Evolutionary conservation across 2,113 vertebrate species (phyloP).

Genomic region (Myrmecophaga tridactyla): DNA sequence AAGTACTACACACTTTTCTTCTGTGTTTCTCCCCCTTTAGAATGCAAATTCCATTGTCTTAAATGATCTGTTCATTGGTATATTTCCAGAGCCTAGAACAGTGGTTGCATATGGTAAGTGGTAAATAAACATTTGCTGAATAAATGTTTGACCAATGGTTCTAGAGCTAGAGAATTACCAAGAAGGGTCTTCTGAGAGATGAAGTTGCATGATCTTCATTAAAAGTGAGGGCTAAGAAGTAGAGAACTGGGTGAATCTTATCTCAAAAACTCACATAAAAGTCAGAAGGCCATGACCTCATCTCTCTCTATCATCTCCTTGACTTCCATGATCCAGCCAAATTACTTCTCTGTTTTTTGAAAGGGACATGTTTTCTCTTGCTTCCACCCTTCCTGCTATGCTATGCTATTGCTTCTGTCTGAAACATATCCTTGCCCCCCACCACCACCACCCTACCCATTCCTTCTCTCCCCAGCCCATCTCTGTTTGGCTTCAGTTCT

Average conservation of each 20-base stretch:
- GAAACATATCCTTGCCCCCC: neutral
- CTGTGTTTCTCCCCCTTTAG: neutral
- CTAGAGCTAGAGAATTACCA: neutral
- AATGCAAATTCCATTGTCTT: neutral
- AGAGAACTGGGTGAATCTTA: neutral
- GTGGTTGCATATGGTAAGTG: neutral
- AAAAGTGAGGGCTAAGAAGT: neutral
- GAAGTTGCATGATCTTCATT: neutral
- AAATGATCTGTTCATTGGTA: neutral
- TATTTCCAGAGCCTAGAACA: neutral
- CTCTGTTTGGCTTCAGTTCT: neutral
- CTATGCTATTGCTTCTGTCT: neutral
- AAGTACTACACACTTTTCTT: neutral
- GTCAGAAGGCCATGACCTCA: neutral
- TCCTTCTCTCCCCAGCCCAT: neutral
- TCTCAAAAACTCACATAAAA: slow-evolving; percentile 2
- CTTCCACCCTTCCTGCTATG: neutral
- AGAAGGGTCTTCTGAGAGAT: neutral
- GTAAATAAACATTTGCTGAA: neutral
- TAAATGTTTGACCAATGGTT: neutral
- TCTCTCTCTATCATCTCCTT: neutral
- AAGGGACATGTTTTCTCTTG: neutral
- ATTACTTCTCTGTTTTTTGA: neutral
- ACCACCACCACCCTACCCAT: accelerated
- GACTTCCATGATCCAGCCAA: neutral